These are phyloP conservation scores for Papio anubis DNA, from an alignment of 2,113 vertebrate species.

Conservation along the genomic window DNA sequence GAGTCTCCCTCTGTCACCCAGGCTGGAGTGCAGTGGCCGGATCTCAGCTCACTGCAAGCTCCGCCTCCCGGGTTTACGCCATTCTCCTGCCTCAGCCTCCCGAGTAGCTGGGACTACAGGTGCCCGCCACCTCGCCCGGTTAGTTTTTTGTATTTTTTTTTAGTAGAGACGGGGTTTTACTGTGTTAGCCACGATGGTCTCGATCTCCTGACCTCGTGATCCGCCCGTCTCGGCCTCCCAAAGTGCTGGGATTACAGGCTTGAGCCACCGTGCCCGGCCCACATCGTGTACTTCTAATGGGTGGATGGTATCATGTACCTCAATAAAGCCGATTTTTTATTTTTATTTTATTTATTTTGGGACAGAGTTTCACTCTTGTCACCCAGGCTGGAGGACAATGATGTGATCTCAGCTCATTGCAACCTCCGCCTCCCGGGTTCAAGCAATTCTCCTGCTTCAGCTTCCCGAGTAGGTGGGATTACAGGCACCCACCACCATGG, in stretches of 20 bases:
- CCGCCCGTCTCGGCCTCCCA: too few species aligned
- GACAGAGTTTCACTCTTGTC: neutral
- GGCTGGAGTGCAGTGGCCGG: accelerated
- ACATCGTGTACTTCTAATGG: accelerated
- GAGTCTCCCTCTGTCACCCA: neutral
- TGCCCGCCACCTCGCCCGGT: accelerated
- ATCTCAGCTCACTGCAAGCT: too few species aligned
- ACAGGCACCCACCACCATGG: neutral
- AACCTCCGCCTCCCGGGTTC: neutral
- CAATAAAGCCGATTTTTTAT: neutral
- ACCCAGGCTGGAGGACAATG: neutral
- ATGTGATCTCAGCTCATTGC: neutral
- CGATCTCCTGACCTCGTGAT: too few species aligned
- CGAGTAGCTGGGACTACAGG: too few species aligned
- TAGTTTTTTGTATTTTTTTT: too few species aligned
- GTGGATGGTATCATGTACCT: neutral
- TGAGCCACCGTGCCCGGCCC: neutral
- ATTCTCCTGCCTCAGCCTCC: too few species aligned
- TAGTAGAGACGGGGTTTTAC: too few species aligned
- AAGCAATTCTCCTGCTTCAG: neutral
- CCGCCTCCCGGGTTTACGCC: accelerated
- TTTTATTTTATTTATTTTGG: neutral
- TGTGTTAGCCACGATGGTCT: too few species aligned
- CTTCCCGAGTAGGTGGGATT: neutral
- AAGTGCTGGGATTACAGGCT: too few species aligned